phyloP scores from a whole-genome alignment of 1,140 invertebrate species.

The Coptotermes formosanus region DNA sequence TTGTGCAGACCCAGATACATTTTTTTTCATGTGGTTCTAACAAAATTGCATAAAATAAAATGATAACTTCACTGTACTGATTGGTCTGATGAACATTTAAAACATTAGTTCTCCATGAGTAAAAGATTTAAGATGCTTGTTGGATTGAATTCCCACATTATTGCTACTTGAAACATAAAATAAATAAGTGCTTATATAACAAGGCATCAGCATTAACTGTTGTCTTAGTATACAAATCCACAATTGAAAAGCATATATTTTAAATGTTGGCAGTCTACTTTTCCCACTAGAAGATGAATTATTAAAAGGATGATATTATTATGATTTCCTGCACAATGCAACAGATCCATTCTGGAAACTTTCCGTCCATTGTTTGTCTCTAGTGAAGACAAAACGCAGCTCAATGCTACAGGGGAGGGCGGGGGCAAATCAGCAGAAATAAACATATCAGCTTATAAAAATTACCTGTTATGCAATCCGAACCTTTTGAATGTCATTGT shows the following conservation, averaged over 20 bases:
- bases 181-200: too few relatives aligned
- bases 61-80: too few relatives aligned
- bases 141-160: neutral
- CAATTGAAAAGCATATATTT: neutral
- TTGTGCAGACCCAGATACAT: conserved; percentile 20
- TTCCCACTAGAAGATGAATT: conserved; percentile 21
- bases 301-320: neutral
- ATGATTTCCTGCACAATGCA: conserved; percentile 30
- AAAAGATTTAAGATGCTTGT: neutral
- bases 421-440: conserved; percentile 43
- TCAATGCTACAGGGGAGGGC: conserved; percentile 45
- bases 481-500: conserved; percentile 47
- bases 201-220: neutral
- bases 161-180: too few relatives aligned
- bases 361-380: conserved; percentile 47
- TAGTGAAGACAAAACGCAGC: conserved; percentile 41
- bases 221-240: neutral
- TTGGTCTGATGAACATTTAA: too few relatives aligned
- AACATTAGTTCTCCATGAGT: neutral
- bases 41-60: neutral
- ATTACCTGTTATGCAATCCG: conserved; percentile 50
- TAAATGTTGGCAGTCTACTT: conserved; percentile 23
- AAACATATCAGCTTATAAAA: conserved; percentile 51
- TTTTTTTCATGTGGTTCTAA: too few relatives aligned
- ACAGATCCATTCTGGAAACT: conserved; percentile 43